phyloP scores from a whole-genome alignment of 2,113 vertebrate genomes.

The Oenanthe melanoleuca region DNA sequence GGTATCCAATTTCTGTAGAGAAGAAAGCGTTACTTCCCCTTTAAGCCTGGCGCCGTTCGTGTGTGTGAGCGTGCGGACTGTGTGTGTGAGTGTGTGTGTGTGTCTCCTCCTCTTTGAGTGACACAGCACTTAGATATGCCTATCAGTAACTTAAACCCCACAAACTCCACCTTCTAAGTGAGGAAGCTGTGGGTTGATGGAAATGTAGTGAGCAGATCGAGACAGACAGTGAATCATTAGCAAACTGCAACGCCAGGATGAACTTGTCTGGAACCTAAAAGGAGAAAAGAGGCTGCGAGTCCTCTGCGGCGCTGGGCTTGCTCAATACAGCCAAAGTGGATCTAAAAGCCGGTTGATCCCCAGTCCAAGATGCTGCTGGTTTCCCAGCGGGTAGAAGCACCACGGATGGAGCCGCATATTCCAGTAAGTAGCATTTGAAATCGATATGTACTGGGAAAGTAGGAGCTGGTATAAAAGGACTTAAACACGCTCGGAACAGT shows the following conservation, averaged over 20 bases:
- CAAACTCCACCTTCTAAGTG: conserved; percentile 86
- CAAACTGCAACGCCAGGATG: conserved; percentile 81
- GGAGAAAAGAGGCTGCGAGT: conserved; percentile 61
- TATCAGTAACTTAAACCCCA: conserved; percentile 84
- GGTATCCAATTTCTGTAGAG: not conserved
- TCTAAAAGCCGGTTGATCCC: conserved; percentile 76
- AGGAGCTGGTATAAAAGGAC: not conserved
- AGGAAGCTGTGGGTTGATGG: conserved; percentile 84
- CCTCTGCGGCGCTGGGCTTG: conserved; percentile 60
- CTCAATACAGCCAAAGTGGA: conserved; percentile 78
- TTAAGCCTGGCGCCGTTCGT: conserved; percentile 75
- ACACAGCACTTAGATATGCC: conserved; percentile 83
- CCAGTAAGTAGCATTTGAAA: conserved; percentile 69
- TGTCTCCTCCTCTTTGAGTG: conserved; percentile 84
- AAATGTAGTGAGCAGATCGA: conserved; percentile 82
- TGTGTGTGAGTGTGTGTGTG: conserved; percentile 54
- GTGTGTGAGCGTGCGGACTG: not conserved
- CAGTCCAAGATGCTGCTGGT: conserved; percentile 81
- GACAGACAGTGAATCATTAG: conserved; percentile 81
- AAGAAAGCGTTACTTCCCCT: conserved; percentile 75
- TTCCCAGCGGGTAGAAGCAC: conserved; percentile 83
- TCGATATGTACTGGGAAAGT: not conserved
- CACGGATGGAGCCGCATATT: conserved; percentile 82
- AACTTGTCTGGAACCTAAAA: conserved; percentile 83
- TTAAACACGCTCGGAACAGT: not conserved